Evolutionary conservation across 2,113 vertebrate genomes (phyloP), one percentile per base, ranked within the genome.

Genomic region (Embiotoca jacksoni): DNA sequence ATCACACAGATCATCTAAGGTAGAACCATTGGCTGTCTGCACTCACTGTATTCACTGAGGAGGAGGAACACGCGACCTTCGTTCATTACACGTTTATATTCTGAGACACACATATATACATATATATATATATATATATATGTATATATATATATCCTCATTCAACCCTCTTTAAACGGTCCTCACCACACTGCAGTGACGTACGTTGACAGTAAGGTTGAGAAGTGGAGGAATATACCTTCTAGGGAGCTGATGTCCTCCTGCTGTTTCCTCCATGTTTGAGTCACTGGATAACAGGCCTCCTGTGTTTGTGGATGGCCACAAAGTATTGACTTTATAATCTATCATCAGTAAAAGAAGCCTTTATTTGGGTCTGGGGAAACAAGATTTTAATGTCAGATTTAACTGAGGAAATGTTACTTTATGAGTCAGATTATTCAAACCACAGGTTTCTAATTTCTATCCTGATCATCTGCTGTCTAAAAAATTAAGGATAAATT

Each of bases 1-100:
- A 81, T 84, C 81, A 78, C 56, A 44, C 81, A 85, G 82, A 88
- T 91, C 81, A 92, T 92, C 84, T 89, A 55, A 88, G 78, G 83
- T 90, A 78, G 66, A 78, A 36, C 62, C 63, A 54, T 55, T 56
- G 78, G 75, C 78, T 77, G 82, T 55, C 62, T 84, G 44, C 52
- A 35, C 74, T 41, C n/a, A 6, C 57, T 57, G 52, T 56, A 30
- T 23, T 44, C 78, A 59, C 47, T 70, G 59, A 75, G 62, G 55
- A 69, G 58, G 61, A 66, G 78, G 59, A 78, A 76, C 82, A 74
- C 75, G 73, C 78, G 74, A 89, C 86, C 49, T 89, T 88, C 87
- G 80, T 67, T 65, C 64, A 23, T 62, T 69, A 72, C 85, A 85
- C 75, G 52, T 87, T 52, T 80, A 50, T 78, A 78, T 36, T 35